These are phyloP conservation scores for Penaeus indicus DNA, from an alignment of 1,140 invertebrate species.

Conservation along the genomic window DNA sequence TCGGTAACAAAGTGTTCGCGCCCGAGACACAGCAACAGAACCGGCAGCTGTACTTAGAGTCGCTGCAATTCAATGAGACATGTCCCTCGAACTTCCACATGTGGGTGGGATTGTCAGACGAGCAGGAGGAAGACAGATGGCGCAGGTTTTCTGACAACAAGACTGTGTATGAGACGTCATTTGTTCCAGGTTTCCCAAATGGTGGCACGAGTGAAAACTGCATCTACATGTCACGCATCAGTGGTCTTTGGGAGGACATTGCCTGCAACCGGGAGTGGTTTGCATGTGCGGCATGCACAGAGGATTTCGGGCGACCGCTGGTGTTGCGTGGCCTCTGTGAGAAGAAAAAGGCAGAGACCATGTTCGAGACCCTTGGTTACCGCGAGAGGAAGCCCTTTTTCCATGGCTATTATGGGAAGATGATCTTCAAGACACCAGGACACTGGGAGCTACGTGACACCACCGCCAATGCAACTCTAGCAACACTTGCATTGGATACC, in stretches of 20 bases:
- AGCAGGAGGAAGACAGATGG: too few relatives aligned
- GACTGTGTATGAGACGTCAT: too few relatives aligned
- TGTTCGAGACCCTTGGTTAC: constrained; percentile 53
- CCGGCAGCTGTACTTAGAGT: too few relatives aligned
- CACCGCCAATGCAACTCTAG: constrained; percentile 8
- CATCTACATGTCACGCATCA: too few relatives aligned
- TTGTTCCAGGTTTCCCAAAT: too few relatives aligned
- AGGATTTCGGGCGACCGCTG: neutral
- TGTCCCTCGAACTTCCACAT: too few relatives aligned
- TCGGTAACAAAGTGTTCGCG: too few relatives aligned
- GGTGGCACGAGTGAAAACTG: too few relatives aligned
- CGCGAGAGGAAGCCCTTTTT: constrained; percentile 47
- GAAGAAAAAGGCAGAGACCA: constrained; percentile 27
- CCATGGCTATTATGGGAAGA: constrained; percentile 52
- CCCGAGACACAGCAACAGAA: too few relatives aligned
- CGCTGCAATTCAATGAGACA: too few relatives aligned
- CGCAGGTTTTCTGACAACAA: too few relatives aligned
- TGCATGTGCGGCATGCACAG: constrained; percentile 35
- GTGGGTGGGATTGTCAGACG: too few relatives aligned
- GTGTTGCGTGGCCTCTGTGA: constrained; percentile 49
- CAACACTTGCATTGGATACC: neutral
- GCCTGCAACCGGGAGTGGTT: constrained; percentile 40
- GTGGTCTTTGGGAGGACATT: constrained; percentile 40
- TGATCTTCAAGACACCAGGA: constrained; percentile 32
- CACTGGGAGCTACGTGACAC: constrained; percentile 39